These are phyloP conservation scores for Polydesmus complanatus DNA, from an alignment of 2,888 invertebrate genomes.

Conservation along the genomic window DNA sequence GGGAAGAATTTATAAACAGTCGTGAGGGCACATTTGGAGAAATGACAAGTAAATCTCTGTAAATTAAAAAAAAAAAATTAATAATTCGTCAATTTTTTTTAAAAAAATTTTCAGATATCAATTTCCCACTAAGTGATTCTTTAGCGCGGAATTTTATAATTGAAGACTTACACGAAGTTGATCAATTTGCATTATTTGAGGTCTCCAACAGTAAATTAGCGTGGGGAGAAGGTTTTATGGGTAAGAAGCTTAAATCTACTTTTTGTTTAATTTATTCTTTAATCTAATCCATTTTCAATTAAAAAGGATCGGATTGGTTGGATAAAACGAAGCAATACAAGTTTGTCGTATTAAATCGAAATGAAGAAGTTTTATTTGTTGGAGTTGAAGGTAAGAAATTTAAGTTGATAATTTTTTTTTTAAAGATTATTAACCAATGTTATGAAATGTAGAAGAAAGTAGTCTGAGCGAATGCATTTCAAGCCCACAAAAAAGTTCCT, in stretches of 20 bases:
- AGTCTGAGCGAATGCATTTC: constrained; percentile 8
- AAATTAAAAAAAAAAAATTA: too few species aligned
- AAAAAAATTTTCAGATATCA: too few species aligned
- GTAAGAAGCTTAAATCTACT: neutral
- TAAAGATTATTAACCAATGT: neutral
- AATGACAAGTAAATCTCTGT: too few species aligned
- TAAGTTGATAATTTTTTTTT: too few species aligned
- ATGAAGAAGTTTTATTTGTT: constrained; percentile 14
- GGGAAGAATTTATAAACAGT: too few species aligned
- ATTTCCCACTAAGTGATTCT: neutral
- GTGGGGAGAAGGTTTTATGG: constrained; percentile 14
- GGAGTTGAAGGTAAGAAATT: neutral
- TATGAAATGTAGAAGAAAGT: neutral
- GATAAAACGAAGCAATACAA: constrained; percentile 14
- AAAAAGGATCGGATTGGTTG: constrained; percentile 3
- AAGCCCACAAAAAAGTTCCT: constrained; percentile 14
- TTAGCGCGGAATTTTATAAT: neutral
- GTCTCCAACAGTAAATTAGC: constrained; percentile 9
- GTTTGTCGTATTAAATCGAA: constrained; percentile 12
- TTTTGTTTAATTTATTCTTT: neutral
- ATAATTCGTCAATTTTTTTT: too few species aligned
- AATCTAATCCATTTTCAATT: neutral
- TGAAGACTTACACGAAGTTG: constrained; percentile 5
- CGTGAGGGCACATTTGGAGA: too few species aligned
- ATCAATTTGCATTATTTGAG: constrained; percentile 15